Base-by-base conservation (phyloP, 2,888 invertebrate genomes). In the Eutolmus rufibarbis region DNA sequence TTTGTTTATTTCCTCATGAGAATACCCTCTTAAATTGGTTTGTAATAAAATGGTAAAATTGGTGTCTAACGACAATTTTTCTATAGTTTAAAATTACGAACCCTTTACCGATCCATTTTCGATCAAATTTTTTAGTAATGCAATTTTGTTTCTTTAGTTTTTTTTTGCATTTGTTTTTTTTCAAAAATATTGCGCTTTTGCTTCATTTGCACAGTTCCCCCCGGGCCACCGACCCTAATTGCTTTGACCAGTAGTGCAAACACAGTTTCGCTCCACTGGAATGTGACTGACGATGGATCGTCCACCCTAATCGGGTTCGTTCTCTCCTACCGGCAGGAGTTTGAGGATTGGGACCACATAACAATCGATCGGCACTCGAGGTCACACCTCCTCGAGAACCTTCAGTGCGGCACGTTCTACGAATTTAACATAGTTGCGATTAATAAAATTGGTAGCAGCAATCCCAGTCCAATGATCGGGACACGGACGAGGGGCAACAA, bases 351-450 rank as follows among this genome's bases (percentile, higher is more conserved):
- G 94, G 93, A 94, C 87, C 94, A 94, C 89, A 91, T 94, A 14
- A 91, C 92, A 89, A 90, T 94, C 76, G 94, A 94, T 88, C 91
- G 93, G 1, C 92, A 93, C 2, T 89, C 91, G 4, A 95, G 95
- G 5, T 95, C 95, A 0, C 95, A 95, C 91, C 95, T 95, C 0
- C 93, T 97, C 90, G 95, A 96, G 87, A 95, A 95, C 90, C 93
- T 97, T 0, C 95, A 95, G 89, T 97, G 97, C 90, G 97, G 97
- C 0, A 95, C 96, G 0, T 94, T 94, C 0, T 97, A 97, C 91
- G 94, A 95, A 89, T 95, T 97, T 1, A 95, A 95, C 89, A 93
- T 97, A 88, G 95, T 95, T 37, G 96, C 97, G 0, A 94, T 95
- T 88, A 97, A 97, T 92, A 94, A 95, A 89, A 95, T 97, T 43